Evolutionary conservation across 2,888 invertebrate species (phyloP), one percentile per base, ranked within the genome.

Genomic region (Spicauda simplicius): DNA sequence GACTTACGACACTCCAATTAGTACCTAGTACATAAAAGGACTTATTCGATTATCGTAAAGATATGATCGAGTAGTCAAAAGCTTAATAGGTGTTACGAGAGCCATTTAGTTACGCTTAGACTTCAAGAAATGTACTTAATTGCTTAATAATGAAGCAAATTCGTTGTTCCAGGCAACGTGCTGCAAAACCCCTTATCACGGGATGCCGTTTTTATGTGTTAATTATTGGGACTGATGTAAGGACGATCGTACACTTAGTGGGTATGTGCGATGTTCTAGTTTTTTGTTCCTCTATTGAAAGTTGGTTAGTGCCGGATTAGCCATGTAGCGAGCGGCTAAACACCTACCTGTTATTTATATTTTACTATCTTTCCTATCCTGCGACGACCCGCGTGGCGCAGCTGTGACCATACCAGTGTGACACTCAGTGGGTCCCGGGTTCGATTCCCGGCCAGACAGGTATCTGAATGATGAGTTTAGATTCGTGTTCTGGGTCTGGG

Each of bases 101-200:
- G 19, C 61, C 61, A 61, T 67, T 67, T 62, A 52, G 61, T 57
- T 57, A 67, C 67, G 56, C 67, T 62, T 57, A 56, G 25, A 10
- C 48, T 37, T 16, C 37, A 18, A 67, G 61, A 67, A 67, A 67
- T 67, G 56, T 41, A 52, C 20, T 56, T 67, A 67, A 67, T 67
- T 67, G 61, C 67, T 67, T 67, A 66, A 66, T 66, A 61, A 66
- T 55, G 67, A 61, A 67, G 61, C 52, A 16, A 61, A 67, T 67
- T 67, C 67, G 66, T 48, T 41, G 67, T 67, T 67, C 61, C 61
- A 61, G 25, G 67, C 66, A 67, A 10, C 50, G 25, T 33, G 56
- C 61, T 12, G 52, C 67, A 67, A 67, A 67, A 61, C 67, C 67
- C 60, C 67, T 67, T 67, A 61, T 67, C 67, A 61, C 37, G 33